Base-by-base conservation (phyloP, 2,888 invertebrate genomes). In the Mesoligia furuncula region DNA sequence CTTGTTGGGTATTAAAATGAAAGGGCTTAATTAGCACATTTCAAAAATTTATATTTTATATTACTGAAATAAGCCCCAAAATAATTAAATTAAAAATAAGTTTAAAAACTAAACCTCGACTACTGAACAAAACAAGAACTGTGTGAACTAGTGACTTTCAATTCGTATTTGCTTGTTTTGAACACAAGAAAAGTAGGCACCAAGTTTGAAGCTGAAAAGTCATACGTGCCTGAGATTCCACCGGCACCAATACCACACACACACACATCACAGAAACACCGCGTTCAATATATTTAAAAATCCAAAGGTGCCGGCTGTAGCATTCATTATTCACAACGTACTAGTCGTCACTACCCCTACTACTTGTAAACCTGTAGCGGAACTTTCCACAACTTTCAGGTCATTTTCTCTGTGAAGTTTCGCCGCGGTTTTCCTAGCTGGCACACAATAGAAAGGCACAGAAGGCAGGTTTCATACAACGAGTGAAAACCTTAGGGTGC, bases 311-410 rank as follows among this genome's bases (percentile, higher is more conserved):
- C n/a, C 70, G 42, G 27, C 31, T 65, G 65, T 24, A 59, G 59
- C 81, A 80, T 80, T 80, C 24, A 66, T 72, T 85, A 85, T 85
- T 85, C 85, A 80, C n/a, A n/a, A 66, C 48, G 45, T 65, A 59
- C 79, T 71, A 61, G 59, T 85, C 59, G 17, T 67, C 65, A 80
- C 51, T 48, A 85, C 39, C 6, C 36, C 36, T 45, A 24, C 61
- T 67, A 80, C 74, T 73, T 73, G 54, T 36, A 45, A 48, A 57
- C 61, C 66, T 48, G 85, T 59, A 17, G 85, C 6, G n/a, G 9
- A 81, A 81, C 66, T 80, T 85, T 71, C 67, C 42, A 24, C 48
- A 85, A 81, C 66, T 70, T 84, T 65, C 39, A 51, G 61, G 65
- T 66, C 61, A 72, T 79, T 78, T 75, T 67, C 61, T 48, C 85